Evolutionary conservation across 2,797 vertebrate species (phyloP), one percentile per base, ranked within the genome.

Genomic region (Discoglossus pictus): DNA sequence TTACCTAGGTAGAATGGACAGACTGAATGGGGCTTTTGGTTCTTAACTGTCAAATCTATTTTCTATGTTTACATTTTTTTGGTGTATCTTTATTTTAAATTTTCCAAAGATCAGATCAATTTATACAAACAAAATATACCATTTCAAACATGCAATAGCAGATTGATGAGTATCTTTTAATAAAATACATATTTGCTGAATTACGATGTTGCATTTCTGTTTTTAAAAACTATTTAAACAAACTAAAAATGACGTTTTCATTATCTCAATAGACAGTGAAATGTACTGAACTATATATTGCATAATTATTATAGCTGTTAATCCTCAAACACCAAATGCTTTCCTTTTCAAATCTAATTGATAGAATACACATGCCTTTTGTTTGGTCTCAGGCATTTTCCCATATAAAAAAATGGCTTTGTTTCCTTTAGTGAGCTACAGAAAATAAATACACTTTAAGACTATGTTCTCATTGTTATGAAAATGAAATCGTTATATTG

Each of bases 371-470:
- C 20, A 31, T 42, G 55, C 31, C 27, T 25, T 9, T 34, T 52
- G 34, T 16, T 21, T 54, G 17, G 15, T 53, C 36, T 52, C 7
- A 38, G 21, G 53, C 36, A 23, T 71, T 64, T 8, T 63, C 61
- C 52, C 61, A 71, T 53, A 58, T 58, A 54, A 51, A 70, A 35
- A 58, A 50, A 35, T 40, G 24, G 20, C 15, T 64, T 58, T 64
- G 36, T 58, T 63, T 64, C 36, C 24, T 21, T 44, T 36, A 35
- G 52, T 11, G 25, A 64, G 44, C 54, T 70, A 64, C 55, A 59
- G 11, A 50, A 31, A 64, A 71, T 58, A 63, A 63, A 63, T 52
- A 47, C 25, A 42, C 39, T 51, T 38, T 55, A 71, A 58, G 52
- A 24, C 47, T 13, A 39, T 43, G 51, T 71, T 71, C 61, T 58